A percentile compares a stretch with the other conserved stretches of the same genome.
Evolutionary conservation across 2,888 invertebrate species (phyloP).

Genomic region (Alviniconcha strummeri): DNA sequence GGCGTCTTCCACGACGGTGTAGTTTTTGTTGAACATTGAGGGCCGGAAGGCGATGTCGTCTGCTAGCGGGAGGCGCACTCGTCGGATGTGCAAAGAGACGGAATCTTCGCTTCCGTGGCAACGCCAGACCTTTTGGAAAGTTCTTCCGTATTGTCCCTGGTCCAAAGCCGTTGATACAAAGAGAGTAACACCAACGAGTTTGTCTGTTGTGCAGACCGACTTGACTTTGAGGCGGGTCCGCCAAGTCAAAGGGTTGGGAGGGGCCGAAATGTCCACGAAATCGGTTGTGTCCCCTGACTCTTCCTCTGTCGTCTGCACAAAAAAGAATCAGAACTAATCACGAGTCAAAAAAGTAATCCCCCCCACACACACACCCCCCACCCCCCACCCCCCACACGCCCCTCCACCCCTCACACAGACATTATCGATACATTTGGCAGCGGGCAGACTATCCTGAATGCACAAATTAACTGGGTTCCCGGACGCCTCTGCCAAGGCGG

Average conservation of each 20-base stretch:
- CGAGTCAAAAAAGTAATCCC: too few species aligned
- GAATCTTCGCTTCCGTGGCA: background rate
- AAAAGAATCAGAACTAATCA: too few species aligned
- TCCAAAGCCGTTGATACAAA: background rate
- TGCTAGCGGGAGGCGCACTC: slow-evolving; percentile 43
- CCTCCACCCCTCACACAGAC: too few species aligned
- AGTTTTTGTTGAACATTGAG: slow-evolving; percentile 50
- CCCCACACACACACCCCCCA: too few species aligned
- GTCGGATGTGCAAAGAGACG: background rate
- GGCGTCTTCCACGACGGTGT: slow-evolving; percentile 40
- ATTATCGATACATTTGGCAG: too few species aligned
- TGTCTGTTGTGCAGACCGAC: slow-evolving; percentile 22
- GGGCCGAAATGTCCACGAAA: background rate
- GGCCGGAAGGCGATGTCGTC: slow-evolving; percentile 51
- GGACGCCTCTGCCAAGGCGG: too few species aligned
- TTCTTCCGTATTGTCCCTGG: background rate
- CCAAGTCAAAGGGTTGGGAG: slow-evolving; percentile 8
- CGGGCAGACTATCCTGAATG: too few species aligned
- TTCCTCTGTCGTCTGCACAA: too few species aligned
- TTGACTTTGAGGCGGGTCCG: slow-evolving; percentile 9
- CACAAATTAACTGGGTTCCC: too few species aligned
- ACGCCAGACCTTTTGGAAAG: slow-evolving; percentile 16
- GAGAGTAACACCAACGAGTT: slow-evolving; percentile 8
- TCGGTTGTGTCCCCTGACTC: background rate
- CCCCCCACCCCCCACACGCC: too few species aligned